Evolutionary conservation across 2,797 vertebrate species (phyloP), one percentile per base, ranked within the genome.

Genomic region (Scomberomorus guttatus): DNA sequence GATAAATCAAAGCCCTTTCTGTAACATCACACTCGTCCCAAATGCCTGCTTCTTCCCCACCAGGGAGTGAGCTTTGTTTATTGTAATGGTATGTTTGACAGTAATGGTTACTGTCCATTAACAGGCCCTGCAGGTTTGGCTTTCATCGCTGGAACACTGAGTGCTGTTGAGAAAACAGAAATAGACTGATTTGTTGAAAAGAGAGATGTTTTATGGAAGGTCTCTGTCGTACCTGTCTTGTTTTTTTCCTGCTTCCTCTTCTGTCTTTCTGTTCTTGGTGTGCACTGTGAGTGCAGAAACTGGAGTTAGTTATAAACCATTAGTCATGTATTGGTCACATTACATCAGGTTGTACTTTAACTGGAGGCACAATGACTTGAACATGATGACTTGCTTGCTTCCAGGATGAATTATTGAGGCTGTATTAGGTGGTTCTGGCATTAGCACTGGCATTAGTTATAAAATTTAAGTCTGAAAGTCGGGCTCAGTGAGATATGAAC

Each of bases 101-200:
- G 79, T 85, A 73, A 84, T 78, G 77, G 65, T 82, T 87, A 57
- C 80, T 67, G 65, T 88, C 88, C 85, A 85, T 91, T 86, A 88
- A 75, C 50, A 58, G 58, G 75, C 48, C 73, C 79, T 56, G 59
- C 50, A 75, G 80, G 62, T 51, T 66, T 32, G 55, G 60, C 70
- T 72, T 72, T 59, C 48, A 13, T 79, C 24, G 3, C 78, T 76
- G 51, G 75, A 57, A 65, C 57, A 69, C 69, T 14, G 60, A 76
- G 66, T 52, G 68, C 59, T 79, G 79, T 63, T 72, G 50, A 44
- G 48, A 62, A 75, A 77, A 72, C 58, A 77, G 39, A 85, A 77
- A 75, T 22, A 13, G 62, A 80, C 27, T 8, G 58, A 80, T 79
- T 78, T 78, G 39, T 60, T 34, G 48, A 56, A 12, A 71, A 42